Evolutionary conservation across 2,888 invertebrate species (phyloP).

Genomic region (Malthinus flaveolus): DNA sequence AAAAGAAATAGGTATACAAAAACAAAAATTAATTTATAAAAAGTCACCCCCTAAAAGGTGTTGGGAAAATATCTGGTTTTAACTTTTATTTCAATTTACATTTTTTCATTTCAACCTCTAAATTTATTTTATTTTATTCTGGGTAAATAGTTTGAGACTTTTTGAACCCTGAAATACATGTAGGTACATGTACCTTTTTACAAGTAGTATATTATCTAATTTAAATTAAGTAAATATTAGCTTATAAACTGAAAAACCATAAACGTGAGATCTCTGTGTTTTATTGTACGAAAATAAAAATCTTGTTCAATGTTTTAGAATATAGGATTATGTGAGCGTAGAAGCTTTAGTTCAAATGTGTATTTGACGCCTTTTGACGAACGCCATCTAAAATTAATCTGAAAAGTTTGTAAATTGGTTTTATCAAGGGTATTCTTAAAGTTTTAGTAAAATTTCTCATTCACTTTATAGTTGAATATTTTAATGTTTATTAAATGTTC

Average conservation of each 20-base stretch:
- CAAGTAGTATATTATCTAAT: background rate
- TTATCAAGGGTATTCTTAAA: background rate
- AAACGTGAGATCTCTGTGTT: constrained; percentile 1
- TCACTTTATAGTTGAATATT: background rate
- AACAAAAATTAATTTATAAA: too few relatives aligned
- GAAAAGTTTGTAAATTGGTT: constrained; percentile 6
- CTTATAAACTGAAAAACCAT: background rate
- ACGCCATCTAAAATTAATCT: constrained; percentile 9
- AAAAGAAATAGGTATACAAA: too few relatives aligned
- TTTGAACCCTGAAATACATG: constrained; percentile 3
- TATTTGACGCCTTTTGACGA: constrained; percentile 5
- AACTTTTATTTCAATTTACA: background rate
- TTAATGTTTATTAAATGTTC: too few relatives aligned
- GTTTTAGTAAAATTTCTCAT: background rate
- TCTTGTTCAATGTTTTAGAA: constrained; percentile 10
- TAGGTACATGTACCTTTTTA: too few relatives aligned
- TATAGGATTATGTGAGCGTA: constrained; percentile 10
- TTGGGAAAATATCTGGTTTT: too few relatives aligned
- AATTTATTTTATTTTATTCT: background rate
- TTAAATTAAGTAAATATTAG: background rate
- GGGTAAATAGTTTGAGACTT: constrained; percentile 3
- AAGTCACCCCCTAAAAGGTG: too few relatives aligned
- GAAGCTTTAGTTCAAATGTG: background rate
- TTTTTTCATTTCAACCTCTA: background rate
- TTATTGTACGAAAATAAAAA: constrained; percentile 2